Evolutionary conservation across 1,140 invertebrate species (phyloP).

Genomic region (Apis florea): DNA sequence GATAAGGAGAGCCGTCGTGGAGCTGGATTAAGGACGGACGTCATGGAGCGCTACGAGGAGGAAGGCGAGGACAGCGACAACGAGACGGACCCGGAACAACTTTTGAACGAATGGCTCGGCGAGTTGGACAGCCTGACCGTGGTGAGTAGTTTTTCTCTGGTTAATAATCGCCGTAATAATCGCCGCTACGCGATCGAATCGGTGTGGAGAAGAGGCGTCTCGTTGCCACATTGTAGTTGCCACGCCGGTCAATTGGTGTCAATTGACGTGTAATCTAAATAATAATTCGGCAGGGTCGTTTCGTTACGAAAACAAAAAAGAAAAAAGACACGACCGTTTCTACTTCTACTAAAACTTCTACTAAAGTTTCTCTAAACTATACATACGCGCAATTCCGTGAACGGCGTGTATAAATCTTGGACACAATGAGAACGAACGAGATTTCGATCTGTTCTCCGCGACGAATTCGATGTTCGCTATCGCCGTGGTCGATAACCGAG

Average conservation of each 20-base stretch:
- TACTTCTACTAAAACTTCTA: slow-evolving; percentile 11
- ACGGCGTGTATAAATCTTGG: neutral
- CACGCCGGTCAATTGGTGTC: slow-evolving; percentile 71
- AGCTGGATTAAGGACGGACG: slow-evolving; percentile 45
- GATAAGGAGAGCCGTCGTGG: slow-evolving; percentile 8
- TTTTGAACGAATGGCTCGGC: slow-evolving; percentile 85
- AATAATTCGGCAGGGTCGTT: slow-evolving; percentile 43
- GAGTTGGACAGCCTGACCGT: slow-evolving; percentile 84
- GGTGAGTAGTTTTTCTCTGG: slow-evolving; percentile 80
- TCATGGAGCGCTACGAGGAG: slow-evolving; percentile 78
- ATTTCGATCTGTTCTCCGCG: slow-evolving; percentile 32
- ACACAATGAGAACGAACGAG: slow-evolving; percentile 23
- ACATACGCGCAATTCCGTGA: neutral
- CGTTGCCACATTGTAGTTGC: neutral
- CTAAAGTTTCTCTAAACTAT: too few species aligned
- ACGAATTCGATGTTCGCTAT: slow-evolving; percentile 34
- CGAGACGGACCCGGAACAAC: slow-evolving; percentile 82
- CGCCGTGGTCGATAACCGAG: neutral
- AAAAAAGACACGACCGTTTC: neutral
- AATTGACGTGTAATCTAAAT: slow-evolving; percentile 72
- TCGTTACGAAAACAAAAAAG: slow-evolving; percentile 34
- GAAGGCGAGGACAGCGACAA: slow-evolving; percentile 80
- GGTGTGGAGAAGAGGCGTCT: neutral
- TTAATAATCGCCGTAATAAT: neutral
- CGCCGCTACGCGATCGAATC: neutral